phyloP scores from a whole-genome alignment of 2,113 vertebrate species.

The Charina bottae region DNA sequence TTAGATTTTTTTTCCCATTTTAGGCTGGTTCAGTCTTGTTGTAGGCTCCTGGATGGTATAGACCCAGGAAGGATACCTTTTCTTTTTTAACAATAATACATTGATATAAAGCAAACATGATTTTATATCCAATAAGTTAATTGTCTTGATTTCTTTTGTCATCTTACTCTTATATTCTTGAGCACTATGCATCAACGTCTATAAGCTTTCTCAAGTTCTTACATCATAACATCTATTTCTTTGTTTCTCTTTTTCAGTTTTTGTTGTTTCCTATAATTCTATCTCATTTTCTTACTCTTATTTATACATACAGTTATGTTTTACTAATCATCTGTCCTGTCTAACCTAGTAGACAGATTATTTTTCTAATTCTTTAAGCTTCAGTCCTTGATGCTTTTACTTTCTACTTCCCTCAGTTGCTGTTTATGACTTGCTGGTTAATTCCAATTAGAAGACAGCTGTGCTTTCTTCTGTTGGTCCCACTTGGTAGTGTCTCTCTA shows the following conservation, averaged over 20 bases:
- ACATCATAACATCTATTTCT: neutral
- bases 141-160: neutral
- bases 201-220: neutral
- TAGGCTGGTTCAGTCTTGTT: neutral
- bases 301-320: neutral
- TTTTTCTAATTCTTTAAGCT: neutral
- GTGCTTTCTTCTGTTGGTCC: neutral
- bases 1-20: neutral
- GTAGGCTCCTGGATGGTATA: neutral
- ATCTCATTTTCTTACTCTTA: neutral
- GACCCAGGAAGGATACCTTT: neutral
- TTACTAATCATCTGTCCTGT: neutral
- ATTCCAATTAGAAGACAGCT: neutral
- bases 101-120: neutral
- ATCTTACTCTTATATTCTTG: neutral
- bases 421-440: neutral
- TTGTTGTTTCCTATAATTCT: neutral
- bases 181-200: neutral
- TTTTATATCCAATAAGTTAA: neutral
- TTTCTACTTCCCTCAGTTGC: neutral
- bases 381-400: neutral
- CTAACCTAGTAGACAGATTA: neutral
- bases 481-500: neutral
- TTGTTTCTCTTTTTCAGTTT: neutral
- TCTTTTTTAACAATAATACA: neutral